Percentiles rank a stretch among this genome's conserved stretches.
Conservation (phyloP, 1,140 invertebrate genomes). For the Spodoptera frugiperda region DNA sequence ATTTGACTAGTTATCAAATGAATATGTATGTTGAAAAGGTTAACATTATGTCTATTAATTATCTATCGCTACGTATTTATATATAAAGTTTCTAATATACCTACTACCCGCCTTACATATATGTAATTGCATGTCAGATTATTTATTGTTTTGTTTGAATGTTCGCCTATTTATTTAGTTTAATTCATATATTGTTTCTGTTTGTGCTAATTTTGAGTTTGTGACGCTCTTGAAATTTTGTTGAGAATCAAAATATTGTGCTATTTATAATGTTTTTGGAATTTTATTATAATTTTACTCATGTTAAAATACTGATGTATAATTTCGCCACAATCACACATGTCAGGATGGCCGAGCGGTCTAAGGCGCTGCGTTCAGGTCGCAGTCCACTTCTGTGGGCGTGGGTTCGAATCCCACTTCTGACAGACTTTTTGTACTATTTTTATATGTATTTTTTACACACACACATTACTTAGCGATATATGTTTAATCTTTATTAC, state of each 20-base stretch:
- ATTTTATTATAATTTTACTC: neutral
- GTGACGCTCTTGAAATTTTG: neutral
- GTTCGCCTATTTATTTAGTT: neutral
- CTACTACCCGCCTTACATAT: constrained; percentile 61
- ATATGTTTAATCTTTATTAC: too few species aligned
- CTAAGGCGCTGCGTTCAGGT: constrained; percentile 97
- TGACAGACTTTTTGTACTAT: constrained; percentile 85
- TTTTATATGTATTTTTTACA: too few species aligned
- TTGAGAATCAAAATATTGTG: neutral
- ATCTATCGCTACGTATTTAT: constrained; percentile 20
- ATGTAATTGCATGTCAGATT: constrained; percentile 40
- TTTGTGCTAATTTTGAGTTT: neutral
- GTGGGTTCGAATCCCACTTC: constrained; percentile 96
- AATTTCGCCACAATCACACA: neutral
- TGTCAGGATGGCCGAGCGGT: constrained; percentile 96
- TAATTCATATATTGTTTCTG: neutral
- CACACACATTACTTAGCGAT: too few species aligned
- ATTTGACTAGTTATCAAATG: neutral
- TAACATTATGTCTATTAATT: neutral
- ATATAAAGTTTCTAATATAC: constrained; percentile 38
- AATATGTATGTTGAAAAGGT: neutral
- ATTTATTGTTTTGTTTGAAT: neutral
- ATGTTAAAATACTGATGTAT: neutral
- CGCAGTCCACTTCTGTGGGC: constrained; percentile 95
- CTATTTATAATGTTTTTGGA: neutral